These are phyloP conservation scores for Gambusia affinis DNA, from an alignment of 2,113 vertebrate genomes.

Conservation along the genomic window DNA sequence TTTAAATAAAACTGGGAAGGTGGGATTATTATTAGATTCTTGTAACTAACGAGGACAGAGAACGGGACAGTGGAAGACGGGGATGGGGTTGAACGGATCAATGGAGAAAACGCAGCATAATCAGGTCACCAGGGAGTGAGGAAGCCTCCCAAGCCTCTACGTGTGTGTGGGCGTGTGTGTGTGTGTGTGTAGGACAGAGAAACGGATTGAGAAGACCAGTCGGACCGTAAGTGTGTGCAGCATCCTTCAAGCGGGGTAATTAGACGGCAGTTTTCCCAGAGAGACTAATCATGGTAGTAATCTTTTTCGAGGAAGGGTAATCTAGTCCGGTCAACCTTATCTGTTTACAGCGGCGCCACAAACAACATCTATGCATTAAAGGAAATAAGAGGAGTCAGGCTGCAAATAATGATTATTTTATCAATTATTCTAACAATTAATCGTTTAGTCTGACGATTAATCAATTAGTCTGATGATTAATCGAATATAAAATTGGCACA, in stretches of 20 bases:
- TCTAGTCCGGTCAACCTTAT: constrained; percentile 76
- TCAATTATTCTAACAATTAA: no score
- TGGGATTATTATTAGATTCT: constrained; percentile 29
- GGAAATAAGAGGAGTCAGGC: not conserved
- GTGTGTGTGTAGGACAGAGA: constrained; percentile 13
- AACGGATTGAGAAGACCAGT: constrained; percentile 46
- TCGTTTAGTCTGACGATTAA: no score
- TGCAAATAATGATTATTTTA: no score
- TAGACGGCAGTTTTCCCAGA: constrained; percentile 76
- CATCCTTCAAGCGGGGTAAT: constrained; percentile 70
- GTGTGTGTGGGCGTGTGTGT: constrained; percentile 8
- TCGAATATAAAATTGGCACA: no score
- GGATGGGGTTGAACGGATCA: constrained; percentile 34
- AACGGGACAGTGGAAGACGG: constrained; percentile 20
- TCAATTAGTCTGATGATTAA: no score
- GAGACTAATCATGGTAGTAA: constrained; percentile 80
- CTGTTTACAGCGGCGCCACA: constrained; percentile 62
- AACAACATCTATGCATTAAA: constrained; percentile 2
- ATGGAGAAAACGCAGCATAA: constrained; percentile 53
- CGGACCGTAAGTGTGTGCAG: constrained; percentile 13
- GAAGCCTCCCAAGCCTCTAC: constrained; percentile 32
- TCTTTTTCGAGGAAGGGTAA: constrained; percentile 81
- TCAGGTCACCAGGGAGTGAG: constrained; percentile 61
- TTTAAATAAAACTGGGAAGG: constrained; percentile 28
- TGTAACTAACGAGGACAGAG: constrained; percentile 25